Evolutionary conservation across 2,113 vertebrate genomes (phyloP).

Genomic region (Leptobrachium ailaonicum): DNA sequence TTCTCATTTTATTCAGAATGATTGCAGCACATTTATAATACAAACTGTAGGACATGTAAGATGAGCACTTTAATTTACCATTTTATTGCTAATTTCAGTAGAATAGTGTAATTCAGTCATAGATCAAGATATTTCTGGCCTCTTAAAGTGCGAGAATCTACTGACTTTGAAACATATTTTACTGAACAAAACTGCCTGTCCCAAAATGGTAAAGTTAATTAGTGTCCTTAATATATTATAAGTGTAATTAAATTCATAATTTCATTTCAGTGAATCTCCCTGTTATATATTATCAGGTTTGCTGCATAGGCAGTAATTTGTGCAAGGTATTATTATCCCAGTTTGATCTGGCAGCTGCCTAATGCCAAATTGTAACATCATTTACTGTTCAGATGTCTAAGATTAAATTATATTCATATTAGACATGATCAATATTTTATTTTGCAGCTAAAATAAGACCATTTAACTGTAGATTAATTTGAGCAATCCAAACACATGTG

Average conservation of each 20-base stretch:
- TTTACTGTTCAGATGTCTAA: neutral
- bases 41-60: conserved; percentile 22
- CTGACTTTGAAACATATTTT: conserved; percentile 40
- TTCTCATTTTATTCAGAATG: conserved; percentile 2
- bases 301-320: conserved; percentile 26
- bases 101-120: conserved; percentile 33
- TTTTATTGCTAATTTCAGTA: conserved; percentile 44
- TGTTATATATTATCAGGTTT: conserved; percentile 40
- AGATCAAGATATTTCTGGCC: conserved; percentile 46
- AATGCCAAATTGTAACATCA: neutral
- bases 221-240: conserved; percentile 44
- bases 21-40: conserved; percentile 28
- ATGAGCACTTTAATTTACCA: conserved; percentile 34
- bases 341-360: neutral
- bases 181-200: conserved; percentile 36
- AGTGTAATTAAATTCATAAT: conserved; percentile 45
- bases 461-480: no score
- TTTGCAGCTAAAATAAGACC: neutral
- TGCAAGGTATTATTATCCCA: conserved; percentile 22
- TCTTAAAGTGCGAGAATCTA: conserved; percentile 20
- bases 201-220: conserved; percentile 41
- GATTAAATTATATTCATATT: neutral
- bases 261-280: conserved; percentile 32
- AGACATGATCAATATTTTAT: neutral
- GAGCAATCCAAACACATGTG: no score